phyloP scores from a whole-genome alignment of 2,888 invertebrate genomes.

The Leptopilina drosophilae region DNA sequence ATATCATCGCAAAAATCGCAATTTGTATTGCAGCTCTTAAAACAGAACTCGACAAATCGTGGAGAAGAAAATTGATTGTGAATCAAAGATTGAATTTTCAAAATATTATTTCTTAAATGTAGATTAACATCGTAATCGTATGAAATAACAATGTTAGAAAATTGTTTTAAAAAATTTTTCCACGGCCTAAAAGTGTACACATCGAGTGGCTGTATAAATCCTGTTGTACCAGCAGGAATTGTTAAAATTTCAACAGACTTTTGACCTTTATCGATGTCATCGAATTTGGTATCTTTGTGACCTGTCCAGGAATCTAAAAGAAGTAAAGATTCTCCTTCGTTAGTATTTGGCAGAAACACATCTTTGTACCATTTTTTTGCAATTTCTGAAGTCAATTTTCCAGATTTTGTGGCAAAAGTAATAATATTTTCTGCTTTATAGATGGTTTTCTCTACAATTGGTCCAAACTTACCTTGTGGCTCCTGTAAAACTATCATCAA shows the following conservation, averaged over 20 bases:
- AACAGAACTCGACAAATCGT: conserved; percentile 14
- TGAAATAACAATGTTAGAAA: conserved; percentile 47
- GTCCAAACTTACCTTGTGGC: too few species aligned
- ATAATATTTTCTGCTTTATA: too few species aligned
- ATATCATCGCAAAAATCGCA: too few species aligned
- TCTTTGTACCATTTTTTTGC: not conserved
- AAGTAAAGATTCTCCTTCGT: not conserved
- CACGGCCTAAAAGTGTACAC: conserved; percentile 48
- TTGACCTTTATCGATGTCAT: not conserved
- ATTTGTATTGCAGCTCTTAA: too few species aligned
- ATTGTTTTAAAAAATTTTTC: conserved; percentile 50
- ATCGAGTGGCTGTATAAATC: conserved; percentile 48
- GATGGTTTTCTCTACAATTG: too few species aligned
- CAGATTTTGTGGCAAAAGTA: too few species aligned
- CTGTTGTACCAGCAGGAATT: conserved; percentile 42
- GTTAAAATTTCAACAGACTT: conserved; percentile 18
- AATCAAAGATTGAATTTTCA: conserved; percentile 47
- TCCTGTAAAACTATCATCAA: too few species aligned
- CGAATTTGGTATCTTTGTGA: not conserved
- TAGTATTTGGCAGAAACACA: conserved; percentile 1
- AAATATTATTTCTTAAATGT: conserved; percentile 22
- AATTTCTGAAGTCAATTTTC: not conserved
- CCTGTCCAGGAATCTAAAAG: conserved; percentile 15
- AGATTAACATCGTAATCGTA: conserved; percentile 44
- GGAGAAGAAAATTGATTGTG: conserved; percentile 51